These are phyloP conservation scores for Ifrita kowaldi DNA, from an alignment of 2,113 vertebrate species.

Conservation along the genomic window DNA sequence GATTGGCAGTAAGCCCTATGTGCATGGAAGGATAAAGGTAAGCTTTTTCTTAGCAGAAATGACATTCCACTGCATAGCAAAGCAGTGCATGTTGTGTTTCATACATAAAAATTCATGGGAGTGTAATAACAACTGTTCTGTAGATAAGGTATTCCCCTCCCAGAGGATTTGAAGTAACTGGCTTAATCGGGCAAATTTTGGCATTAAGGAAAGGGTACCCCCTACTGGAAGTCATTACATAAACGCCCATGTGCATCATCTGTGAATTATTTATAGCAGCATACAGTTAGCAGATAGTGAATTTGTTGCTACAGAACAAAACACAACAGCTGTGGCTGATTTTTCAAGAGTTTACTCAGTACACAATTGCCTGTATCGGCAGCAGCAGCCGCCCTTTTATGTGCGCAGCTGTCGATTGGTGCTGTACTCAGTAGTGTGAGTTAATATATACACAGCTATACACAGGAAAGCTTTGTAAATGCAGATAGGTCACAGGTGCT, in stretches of 20 bases:
- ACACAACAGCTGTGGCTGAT: neutral
- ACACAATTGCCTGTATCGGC: neutral
- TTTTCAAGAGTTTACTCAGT: slow-evolving; percentile 6
- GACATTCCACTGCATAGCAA: neutral
- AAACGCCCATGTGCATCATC: neutral
- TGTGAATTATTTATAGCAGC: neutral
- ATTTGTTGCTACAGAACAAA: neutral
- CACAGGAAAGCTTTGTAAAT: neutral
- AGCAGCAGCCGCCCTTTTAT: neutral
- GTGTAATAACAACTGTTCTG: neutral
- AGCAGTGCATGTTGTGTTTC: neutral
- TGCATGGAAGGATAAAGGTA: slow-evolving; percentile 88
- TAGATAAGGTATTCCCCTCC: neutral
- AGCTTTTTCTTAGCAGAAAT: slow-evolving; percentile 4
- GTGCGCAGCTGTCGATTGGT: neutral
- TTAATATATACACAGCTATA: neutral
- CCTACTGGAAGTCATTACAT: slow-evolving; percentile 1
- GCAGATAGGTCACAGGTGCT: neutral
- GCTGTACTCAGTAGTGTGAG: neutral
- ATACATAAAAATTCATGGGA: neutral
- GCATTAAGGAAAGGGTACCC: neutral
- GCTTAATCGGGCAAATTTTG: neutral
- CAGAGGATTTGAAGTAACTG: neutral
- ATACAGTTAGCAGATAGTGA: neutral
- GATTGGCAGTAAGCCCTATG: slow-evolving; percentile 87